Percentiles rank a stretch among this genome's conserved stretches.
phyloP scores from a whole-genome alignment of 2,797 vertebrate species.

The Sarcoramphus papa region DNA sequence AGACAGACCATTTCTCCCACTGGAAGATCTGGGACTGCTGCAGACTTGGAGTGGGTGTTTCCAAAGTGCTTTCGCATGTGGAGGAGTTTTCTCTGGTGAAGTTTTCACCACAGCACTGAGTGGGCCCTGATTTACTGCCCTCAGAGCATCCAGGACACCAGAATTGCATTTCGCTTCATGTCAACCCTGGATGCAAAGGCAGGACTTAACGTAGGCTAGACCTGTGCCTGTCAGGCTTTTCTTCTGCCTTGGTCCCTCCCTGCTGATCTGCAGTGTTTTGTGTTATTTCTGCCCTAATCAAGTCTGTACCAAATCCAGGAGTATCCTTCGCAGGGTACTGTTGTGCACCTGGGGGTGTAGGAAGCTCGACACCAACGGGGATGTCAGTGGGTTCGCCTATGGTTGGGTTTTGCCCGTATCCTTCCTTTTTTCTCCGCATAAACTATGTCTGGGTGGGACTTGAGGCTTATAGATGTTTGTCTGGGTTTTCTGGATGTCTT shows the following conservation, averaged over 20 bases:
- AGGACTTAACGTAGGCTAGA: not conserved
- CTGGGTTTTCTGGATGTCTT: not conserved
- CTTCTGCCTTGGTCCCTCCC: not conserved
- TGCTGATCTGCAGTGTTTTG: not conserved
- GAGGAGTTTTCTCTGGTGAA: not conserved
- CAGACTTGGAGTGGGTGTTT: not conserved
- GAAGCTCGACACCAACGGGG: not conserved
- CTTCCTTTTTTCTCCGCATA: not conserved
- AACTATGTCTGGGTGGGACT: not conserved
- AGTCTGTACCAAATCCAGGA: not conserved
- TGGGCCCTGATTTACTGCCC: not conserved
- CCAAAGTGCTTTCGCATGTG: not conserved
- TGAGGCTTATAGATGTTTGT: not conserved
- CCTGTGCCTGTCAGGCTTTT: not conserved
- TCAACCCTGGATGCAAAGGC: not conserved
- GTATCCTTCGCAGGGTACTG: not conserved
- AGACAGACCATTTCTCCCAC: not conserved
- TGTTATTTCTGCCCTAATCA: not conserved
- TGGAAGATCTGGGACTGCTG: not conserved
- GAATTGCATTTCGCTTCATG: not conserved
- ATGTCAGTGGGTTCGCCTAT: accelerated
- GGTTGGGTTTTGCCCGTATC: not conserved
- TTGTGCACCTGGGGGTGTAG: accelerated
- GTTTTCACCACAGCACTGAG: not conserved
- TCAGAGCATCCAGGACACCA: not conserved